A percentile compares a stretch with the other conserved stretches of the same genome.
Evolutionary conservation across 2,113 vertebrate genomes (phyloP).

Genomic region (Sylvilagus bachmani): DNA sequence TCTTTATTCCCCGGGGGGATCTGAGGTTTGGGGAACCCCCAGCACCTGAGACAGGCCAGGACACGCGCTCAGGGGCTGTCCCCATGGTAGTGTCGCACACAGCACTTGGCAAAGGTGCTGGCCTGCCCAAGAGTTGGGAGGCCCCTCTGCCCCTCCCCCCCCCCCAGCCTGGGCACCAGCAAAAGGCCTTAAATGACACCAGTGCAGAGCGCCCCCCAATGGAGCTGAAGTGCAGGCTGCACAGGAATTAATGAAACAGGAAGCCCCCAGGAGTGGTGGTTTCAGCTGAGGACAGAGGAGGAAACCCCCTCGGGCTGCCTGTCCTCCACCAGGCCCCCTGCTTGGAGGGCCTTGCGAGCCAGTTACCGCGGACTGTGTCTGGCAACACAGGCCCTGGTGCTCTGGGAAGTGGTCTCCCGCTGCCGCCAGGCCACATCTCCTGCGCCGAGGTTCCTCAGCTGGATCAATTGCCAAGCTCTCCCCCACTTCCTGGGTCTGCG

Average conservation of each 20-base stretch:
- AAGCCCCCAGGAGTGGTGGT: background rate
- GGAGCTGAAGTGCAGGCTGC: background rate
- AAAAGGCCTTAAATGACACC: background rate
- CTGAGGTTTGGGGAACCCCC: background rate
- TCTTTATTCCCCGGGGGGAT: background rate
- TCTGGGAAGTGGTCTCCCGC: background rate
- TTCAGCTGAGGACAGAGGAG: background rate
- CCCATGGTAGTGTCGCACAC: background rate
- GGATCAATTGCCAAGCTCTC: background rate
- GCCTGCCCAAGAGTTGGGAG: background rate
- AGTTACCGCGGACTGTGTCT: background rate
- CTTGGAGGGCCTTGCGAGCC: background rate
- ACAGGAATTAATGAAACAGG: background rate
- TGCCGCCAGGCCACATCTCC: background rate
- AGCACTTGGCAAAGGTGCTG: background rate
- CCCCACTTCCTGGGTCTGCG: background rate
- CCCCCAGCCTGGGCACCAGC: rapidly evolving
- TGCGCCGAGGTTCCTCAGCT: background rate
- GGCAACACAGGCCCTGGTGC: rapidly evolving
- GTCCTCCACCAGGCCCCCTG: background rate
- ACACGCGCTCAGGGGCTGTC: background rate
- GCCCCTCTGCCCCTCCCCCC: too few species aligned
- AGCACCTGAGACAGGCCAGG: background rate
- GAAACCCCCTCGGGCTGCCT: background rate
- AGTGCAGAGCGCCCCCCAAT: rapidly evolving